A percentile compares a stretch with the other conserved stretches of the same genome.
These are phyloP conservation scores for Tamandua tetradactyla DNA, from an alignment of 2,797 vertebrate genomes.

Conservation along the genomic window DNA sequence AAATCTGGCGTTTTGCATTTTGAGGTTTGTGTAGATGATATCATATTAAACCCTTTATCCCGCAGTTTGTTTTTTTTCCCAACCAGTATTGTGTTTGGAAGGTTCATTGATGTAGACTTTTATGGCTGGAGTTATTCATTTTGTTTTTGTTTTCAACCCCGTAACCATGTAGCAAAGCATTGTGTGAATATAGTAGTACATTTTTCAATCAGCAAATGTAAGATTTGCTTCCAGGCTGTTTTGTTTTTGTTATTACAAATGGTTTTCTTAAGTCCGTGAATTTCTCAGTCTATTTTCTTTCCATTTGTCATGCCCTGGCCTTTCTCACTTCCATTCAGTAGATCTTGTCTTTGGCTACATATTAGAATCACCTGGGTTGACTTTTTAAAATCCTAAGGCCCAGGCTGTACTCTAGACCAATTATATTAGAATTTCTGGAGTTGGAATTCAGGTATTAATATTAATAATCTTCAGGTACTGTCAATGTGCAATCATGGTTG, in stretches of 20 bases:
- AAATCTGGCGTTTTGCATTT: not conserved
- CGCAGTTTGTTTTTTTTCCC: not conserved
- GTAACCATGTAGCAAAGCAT: not conserved
- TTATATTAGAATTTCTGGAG: not conserved
- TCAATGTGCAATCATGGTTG: not conserved
- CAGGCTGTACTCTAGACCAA: not conserved
- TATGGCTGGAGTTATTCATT: rapidly evolving
- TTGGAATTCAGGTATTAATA: not conserved
- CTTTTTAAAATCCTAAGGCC: not conserved
- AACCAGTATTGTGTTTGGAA: not conserved
- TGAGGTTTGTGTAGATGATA: not conserved
- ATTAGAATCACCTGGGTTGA: not conserved
- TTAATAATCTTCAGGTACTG: not conserved
- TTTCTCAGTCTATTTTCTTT: not conserved
- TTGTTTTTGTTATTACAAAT: not conserved
- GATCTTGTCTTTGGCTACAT: not conserved
- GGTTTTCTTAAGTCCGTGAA: not conserved
- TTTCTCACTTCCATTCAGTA: not conserved
- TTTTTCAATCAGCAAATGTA: not conserved
- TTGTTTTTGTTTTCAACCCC: not conserved
- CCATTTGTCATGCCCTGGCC: not conserved
- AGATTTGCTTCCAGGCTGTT: not conserved
- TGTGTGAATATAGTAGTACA: not conserved
- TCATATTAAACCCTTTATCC: not conserved
- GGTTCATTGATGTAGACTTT: not conserved